These are phyloP conservation scores for Helarctos malayanus DNA, from an alignment of 2,797 vertebrate genomes.

Conservation along the genomic window DNA sequence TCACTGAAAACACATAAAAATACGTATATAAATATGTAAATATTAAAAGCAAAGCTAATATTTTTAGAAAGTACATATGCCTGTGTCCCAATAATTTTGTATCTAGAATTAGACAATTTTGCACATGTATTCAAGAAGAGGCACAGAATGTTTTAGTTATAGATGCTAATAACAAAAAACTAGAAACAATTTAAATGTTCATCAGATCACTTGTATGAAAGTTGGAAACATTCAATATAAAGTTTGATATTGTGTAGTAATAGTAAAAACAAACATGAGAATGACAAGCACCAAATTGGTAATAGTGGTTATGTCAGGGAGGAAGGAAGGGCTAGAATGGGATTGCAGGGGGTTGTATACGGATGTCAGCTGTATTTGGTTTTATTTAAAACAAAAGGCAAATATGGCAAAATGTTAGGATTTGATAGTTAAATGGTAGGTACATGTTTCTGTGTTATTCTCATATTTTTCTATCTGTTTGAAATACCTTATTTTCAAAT, in stretches of 20 bases:
- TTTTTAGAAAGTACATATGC: not conserved
- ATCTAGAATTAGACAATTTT: not conserved
- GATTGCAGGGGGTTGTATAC: not conserved
- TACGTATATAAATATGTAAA: conserved; percentile 23
- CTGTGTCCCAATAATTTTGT: not conserved
- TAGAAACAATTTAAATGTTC: conserved; percentile 6
- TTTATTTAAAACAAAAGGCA: conserved; percentile 31
- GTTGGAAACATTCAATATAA: not conserved
- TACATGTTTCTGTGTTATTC: not conserved
- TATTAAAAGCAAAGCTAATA: conserved; percentile 14
- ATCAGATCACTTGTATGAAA: not conserved
- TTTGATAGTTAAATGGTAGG: not conserved
- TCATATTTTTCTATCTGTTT: not conserved
- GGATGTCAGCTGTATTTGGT: not conserved
- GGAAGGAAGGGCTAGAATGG: not conserved
- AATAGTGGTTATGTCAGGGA: not conserved
- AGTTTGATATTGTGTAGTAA: not conserved
- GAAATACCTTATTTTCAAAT: not conserved
- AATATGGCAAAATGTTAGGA: not conserved
- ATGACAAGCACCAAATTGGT: not conserved
- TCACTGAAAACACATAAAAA: not conserved
- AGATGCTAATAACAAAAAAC: not conserved
- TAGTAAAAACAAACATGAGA: not conserved
- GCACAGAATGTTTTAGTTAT: not conserved
- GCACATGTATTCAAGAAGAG: not conserved